A percentile compares a stretch with the other conserved stretches of the same genome.
These are phyloP conservation scores for Alauda arvensis DNA, from an alignment of 2,797 vertebrate genomes.

Conservation along the genomic window DNA sequence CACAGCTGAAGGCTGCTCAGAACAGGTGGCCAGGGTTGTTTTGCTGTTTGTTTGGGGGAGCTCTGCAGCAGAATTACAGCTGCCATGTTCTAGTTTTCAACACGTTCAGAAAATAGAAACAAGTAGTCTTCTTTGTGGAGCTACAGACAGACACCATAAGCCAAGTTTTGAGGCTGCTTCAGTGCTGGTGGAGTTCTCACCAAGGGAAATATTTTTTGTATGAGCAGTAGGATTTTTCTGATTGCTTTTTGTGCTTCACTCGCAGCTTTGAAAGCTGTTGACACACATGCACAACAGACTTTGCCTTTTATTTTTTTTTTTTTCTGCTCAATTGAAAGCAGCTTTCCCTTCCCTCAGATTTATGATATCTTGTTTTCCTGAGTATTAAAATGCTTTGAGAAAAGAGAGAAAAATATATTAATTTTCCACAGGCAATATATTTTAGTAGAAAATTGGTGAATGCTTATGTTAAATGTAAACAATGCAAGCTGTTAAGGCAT, in stretches of 20 bases:
- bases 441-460: slow-evolving; percentile 3
- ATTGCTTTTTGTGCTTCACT: slow-evolving; percentile 47
- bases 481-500: background rate
- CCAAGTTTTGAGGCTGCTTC: slow-evolving; percentile 52
- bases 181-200: slow-evolving; percentile 42
- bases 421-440: slow-evolving; percentile 40
- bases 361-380: slow-evolving; percentile 57
- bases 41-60: slow-evolving; percentile 58
- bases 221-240: slow-evolving; percentile 45
- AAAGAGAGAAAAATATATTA: slow-evolving; percentile 46
- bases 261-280: slow-evolving; percentile 51
- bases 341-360: slow-evolving; percentile 55
- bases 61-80: slow-evolving; percentile 41
- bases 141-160: slow-evolving; percentile 39
- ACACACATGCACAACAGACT: slow-evolving; percentile 59
- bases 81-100: slow-evolving; percentile 57
- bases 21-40: slow-evolving; percentile 53
- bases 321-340: slow-evolving; percentile 51
- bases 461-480: background rate
- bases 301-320: slow-evolving; percentile 33
- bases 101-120: slow-evolving; percentile 59
- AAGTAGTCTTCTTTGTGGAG: slow-evolving; percentile 48
- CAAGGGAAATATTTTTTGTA: slow-evolving; percentile 42
- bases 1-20: slow-evolving; percentile 43
- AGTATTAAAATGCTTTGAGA: slow-evolving; percentile 43